Evolutionary conservation across 2,797 vertebrate genomes (phyloP).

Genomic region (Pipistrellus nathusii): DNA sequence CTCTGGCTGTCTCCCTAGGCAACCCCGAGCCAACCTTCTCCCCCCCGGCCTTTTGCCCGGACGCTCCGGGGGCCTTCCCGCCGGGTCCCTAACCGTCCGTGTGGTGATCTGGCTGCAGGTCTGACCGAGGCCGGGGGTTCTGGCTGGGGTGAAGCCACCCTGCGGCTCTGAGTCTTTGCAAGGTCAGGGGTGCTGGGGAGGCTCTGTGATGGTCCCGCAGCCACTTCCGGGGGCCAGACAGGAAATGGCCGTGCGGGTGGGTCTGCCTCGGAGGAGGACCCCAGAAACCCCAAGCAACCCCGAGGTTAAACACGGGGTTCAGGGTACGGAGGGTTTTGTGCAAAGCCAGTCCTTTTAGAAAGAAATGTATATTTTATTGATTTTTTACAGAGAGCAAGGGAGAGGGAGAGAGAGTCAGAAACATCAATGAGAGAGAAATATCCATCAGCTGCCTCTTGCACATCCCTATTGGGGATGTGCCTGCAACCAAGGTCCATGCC

Average conservation of each 20-base stretch:
- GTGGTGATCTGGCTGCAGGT: neutral
- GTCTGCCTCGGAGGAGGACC: neutral
- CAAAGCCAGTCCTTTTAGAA: neutral
- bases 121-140: neutral
- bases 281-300: neutral
- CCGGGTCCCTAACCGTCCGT: accelerated
- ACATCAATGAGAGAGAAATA: too few relatives aligned
- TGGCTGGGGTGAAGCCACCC: neutral
- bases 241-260: accelerated
- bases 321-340: neutral
- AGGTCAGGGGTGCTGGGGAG: neutral
- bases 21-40: neutral
- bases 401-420: too few relatives aligned
- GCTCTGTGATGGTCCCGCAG: accelerated
- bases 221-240: neutral
- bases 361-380: too few relatives aligned
- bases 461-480: too few relatives aligned
- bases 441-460: too few relatives aligned
- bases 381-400: too few relatives aligned
- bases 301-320: neutral
- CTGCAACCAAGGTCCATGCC: too few relatives aligned
- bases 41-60: neutral
- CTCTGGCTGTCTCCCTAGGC: neutral
- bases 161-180: neutral
- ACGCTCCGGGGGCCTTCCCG: accelerated